phyloP scores from a whole-genome alignment of 2,888 invertebrate genomes.

The Sarcophaga caerulescens region DNA sequence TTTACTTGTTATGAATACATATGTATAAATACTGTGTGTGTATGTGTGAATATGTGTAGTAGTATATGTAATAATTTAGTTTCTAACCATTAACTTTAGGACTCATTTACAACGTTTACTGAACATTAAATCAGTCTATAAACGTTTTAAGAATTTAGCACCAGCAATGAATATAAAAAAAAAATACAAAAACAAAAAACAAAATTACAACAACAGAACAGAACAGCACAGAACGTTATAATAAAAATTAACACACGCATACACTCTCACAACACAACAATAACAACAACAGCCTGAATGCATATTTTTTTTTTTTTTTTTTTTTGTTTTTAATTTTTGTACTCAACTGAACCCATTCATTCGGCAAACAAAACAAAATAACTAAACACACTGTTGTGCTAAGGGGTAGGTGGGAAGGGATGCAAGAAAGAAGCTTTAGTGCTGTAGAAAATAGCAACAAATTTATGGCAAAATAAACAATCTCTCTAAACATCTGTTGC shows the following conservation, averaged over 20 bases:
- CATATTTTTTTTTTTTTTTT: not conserved
- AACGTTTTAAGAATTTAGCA: conserved; percentile 76
- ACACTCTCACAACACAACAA: not conserved
- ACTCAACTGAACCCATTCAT: conserved; percentile 1
- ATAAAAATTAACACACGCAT: conserved; percentile 60
- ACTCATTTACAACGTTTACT: conserved; percentile 69
- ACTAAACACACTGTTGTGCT: conserved; percentile 15
- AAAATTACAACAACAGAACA: conserved; percentile 72
- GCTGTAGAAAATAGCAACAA: not conserved
- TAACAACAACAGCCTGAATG: not conserved
- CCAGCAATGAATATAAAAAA: conserved; percentile 52
- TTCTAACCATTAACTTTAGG: conserved; percentile 67
- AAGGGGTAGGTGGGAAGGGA: not conserved
- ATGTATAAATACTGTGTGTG: conserved; percentile 8
- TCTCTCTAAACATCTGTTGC: conserved; percentile 74
- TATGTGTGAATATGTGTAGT: not conserved
- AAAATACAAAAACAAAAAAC: conserved; percentile 63
- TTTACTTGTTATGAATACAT: not conserved
- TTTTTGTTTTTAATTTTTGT: not conserved
- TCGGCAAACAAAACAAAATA: not conserved
- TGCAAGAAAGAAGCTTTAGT: not conserved
- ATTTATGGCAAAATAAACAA: conserved; percentile 60
- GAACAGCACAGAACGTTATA: conserved; percentile 69
- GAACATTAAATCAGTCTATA: conserved; percentile 79
- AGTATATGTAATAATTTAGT: conserved; percentile 36